Conservation (phyloP, 2,888 invertebrate genomes). For the Cremastinae sp. region DNA sequence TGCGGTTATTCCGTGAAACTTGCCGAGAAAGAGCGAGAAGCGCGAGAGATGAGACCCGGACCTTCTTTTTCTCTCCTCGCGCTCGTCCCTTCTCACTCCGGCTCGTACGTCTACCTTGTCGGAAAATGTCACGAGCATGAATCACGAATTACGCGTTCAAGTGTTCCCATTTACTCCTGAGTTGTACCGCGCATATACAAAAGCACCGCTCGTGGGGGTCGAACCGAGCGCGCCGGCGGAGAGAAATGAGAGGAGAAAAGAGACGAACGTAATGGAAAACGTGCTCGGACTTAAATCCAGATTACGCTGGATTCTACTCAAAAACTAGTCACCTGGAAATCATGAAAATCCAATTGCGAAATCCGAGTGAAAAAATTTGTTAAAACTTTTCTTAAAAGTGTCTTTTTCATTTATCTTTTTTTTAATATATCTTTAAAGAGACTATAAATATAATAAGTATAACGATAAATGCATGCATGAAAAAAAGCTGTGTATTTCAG, state of each 20-base stretch:
- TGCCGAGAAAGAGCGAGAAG: slow-evolving; percentile 26
- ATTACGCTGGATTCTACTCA: too few relatives aligned
- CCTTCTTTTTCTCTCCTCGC: slow-evolving; percentile 12
- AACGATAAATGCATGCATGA: too few relatives aligned
- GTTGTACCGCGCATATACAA: neutral
- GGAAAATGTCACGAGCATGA: slow-evolving; percentile 53
- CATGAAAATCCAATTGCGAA: too few relatives aligned
- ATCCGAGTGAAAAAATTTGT: too few relatives aligned
- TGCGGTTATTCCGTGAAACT: slow-evolving; percentile 56
- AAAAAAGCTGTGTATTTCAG: neutral
- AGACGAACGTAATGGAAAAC: too few relatives aligned
- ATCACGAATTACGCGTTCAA: slow-evolving; percentile 51
- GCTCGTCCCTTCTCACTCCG: neutral
- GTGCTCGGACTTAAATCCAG: too few relatives aligned
- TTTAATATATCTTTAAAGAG: too few relatives aligned
- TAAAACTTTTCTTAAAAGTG: too few relatives aligned
- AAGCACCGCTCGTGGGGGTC: slow-evolving; percentile 4
- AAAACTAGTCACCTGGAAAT: too few relatives aligned
- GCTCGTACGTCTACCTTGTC: slow-evolving; percentile 44
- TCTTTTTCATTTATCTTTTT: too few relatives aligned
- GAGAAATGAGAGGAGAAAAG: neutral
- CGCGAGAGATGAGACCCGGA: slow-evolving; percentile 35
- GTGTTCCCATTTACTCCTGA: slow-evolving; percentile 42
- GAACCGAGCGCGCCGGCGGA: neutral
- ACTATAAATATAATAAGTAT: neutral